These are phyloP conservation scores for Pocillopora meandrina DNA, from an alignment of 92 coral and sea anemone species.

Conservation along the genomic window DNA sequence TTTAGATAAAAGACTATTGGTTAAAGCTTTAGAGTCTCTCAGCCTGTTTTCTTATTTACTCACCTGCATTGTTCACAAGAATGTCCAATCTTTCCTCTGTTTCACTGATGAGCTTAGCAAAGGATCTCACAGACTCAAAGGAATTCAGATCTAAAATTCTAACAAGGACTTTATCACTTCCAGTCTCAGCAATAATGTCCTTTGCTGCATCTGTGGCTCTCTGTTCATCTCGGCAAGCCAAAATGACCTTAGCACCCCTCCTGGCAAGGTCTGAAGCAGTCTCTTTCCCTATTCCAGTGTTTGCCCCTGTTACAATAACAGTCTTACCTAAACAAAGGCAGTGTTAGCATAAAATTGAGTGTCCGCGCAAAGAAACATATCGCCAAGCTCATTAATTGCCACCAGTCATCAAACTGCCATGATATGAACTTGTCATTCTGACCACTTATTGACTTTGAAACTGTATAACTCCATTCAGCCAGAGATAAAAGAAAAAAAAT, in stretches of 20 bases:
- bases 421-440: no score
- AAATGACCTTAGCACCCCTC: slow-evolving; percentile 35
- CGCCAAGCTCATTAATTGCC: no score
- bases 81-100: slow-evolving; percentile 68
- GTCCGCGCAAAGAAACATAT: no score
- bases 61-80: slow-evolving; percentile 70
- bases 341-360: no score
- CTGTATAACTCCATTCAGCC: no score
- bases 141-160: slow-evolving; percentile 53
- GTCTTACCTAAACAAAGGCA: not conserved
- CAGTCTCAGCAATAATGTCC: slow-evolving; percentile 55
- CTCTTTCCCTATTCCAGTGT: slow-evolving; percentile 36
- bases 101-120: slow-evolving; percentile 48
- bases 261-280: slow-evolving; percentile 21
- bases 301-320: slow-evolving; percentile 29
- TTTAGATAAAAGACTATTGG: no score
- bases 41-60: no score
- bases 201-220: slow-evolving; percentile 41
- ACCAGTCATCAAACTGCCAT: no score
- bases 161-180: slow-evolving; percentile 49
- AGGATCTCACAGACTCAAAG: slow-evolving; percentile 62
- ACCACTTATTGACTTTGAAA: no score
- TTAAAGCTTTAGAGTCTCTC: no score
- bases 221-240: slow-evolving; percentile 36
- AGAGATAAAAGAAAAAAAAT: no score